Base-by-base conservation (phyloP, 2,797 vertebrate genomes). In the Rhabdophis nuchalis region DNA sequence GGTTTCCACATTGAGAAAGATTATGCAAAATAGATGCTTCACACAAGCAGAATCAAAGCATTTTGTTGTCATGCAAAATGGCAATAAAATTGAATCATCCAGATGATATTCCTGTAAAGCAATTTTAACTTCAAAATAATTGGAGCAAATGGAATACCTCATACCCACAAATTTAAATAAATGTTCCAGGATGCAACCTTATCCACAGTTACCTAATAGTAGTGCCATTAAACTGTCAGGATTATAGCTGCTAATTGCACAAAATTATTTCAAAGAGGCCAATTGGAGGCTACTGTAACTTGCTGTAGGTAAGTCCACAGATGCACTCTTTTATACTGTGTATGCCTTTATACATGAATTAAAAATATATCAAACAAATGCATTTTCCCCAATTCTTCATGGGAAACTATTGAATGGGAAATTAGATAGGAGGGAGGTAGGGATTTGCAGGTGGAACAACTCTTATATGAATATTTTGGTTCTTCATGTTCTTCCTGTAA, bases 11-110 rank as follows among this genome's bases (percentile, higher is more conserved):
- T 82, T 56, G 92, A 89, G 90, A 94, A 92, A 41, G 8, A 89
- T 90, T 36, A 87, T 53, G 29, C 86, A 89, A 95, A 96, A 50
- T 10, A 95, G 57, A 13, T 52, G 7, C 23, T 29, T 93, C 89
- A 91, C 32, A 1, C 1, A 95, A 94, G 93, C 41, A 90, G 90
- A 91, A 46, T 46, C 29, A 58, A 60, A 85, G 32, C 5, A 3
- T 86, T 89, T 88, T 46, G 3, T 52, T 94, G 8, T 54, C 91
- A 90, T 27, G 93, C 27, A 92, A 94, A 93, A 91, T 12, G 2
- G 5, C 12, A 12, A 86, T 53, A 90, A 89, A 95, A 95, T 32
- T 27, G 29, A 93, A 12, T 61, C 92, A 91, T 87, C 92, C 91
- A 94, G 27, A 60, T 41, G 68, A 93, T 10, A 92, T 52, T 46